Evolutionary conservation across 2,888 invertebrate genomes (phyloP).

Genomic region (Muschampia plurimacula): DNA sequence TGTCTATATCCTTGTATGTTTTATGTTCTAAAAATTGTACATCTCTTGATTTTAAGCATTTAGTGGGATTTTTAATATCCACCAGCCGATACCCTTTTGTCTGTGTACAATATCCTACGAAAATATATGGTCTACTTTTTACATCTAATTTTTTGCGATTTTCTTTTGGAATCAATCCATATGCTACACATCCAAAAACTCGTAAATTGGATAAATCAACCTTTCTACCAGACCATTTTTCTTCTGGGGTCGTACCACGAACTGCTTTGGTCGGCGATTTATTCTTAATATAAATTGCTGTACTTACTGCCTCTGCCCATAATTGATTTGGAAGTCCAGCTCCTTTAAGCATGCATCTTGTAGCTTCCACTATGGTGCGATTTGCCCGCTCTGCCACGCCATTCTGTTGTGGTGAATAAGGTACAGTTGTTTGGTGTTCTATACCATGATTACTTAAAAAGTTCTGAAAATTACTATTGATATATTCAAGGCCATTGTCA

Average conservation of each 20-base stretch:
- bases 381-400: slow-evolving; percentile 33
- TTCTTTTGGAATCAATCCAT: slow-evolving; percentile 40
- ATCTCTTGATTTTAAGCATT: slow-evolving; percentile 41
- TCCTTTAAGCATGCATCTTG: slow-evolving; percentile 14
- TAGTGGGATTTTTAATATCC: slow-evolving; percentile 35
- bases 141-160: slow-evolving; percentile 41
- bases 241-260: slow-evolving; percentile 40
- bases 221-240: slow-evolving; percentile 40
- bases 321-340: slow-evolving; percentile 35
- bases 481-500: not conserved
- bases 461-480: not conserved
- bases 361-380: slow-evolving; percentile 42
- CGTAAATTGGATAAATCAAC: slow-evolving; percentile 38
- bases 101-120: not conserved
- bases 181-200: slow-evolving; percentile 44
- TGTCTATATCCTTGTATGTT: slow-evolving; percentile 13
- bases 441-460: slow-evolving; percentile 32
- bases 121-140: slow-evolving; percentile 34
- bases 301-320: slow-evolving; percentile 35
- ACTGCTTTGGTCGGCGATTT: slow-evolving; percentile 42
- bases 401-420: slow-evolving; percentile 27
- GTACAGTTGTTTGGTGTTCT: slow-evolving; percentile 25
- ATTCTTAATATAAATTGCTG: slow-evolving; percentile 12
- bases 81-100: slow-evolving; percentile 38
- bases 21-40: slow-evolving; percentile 40